Conservation (phyloP, 2,113 vertebrate genomes). For the Otus sunia region DNA sequence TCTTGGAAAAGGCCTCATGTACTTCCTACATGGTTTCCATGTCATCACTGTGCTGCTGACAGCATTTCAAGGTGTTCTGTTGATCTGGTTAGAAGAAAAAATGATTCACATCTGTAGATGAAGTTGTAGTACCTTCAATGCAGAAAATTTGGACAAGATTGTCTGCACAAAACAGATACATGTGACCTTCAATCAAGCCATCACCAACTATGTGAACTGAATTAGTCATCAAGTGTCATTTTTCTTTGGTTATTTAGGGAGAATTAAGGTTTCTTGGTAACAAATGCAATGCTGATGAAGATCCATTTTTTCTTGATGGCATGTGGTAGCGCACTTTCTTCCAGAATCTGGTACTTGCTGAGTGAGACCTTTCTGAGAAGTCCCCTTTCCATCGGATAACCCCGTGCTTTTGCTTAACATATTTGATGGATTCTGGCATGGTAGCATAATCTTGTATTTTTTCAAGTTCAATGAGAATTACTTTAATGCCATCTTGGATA, state of each 20-base stretch:
- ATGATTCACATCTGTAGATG: not conserved
- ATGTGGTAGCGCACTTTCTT: constrained; percentile 88
- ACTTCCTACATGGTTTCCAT: not conserved
- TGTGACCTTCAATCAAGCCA: not conserved
- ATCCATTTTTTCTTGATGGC: constrained; percentile 68
- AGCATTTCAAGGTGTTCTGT: not conserved
- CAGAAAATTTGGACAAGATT: not conserved
- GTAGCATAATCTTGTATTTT: constrained; percentile 79
- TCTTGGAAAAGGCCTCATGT: not conserved
- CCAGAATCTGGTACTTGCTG: constrained; percentile 84
- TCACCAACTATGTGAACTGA: not conserved
- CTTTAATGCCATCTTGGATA: constrained; percentile 80
- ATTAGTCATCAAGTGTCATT: not conserved
- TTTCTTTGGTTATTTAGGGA: not conserved
- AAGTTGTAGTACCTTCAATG: not conserved
- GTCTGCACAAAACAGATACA: not conserved
- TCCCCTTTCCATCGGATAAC: constrained; percentile 81
- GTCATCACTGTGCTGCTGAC: not conserved
- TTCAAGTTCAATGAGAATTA: constrained; percentile 89
- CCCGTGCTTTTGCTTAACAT: constrained; percentile 86
- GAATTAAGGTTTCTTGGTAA: not conserved
- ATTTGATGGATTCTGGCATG: constrained; percentile 87
- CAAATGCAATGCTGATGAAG: not conserved
- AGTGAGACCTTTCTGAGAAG: constrained; percentile 46
- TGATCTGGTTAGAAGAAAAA: not conserved